These are phyloP conservation scores for Periophthalmus magnuspinnatus DNA, from an alignment of 2,797 vertebrate species.

Conservation along the genomic window DNA sequence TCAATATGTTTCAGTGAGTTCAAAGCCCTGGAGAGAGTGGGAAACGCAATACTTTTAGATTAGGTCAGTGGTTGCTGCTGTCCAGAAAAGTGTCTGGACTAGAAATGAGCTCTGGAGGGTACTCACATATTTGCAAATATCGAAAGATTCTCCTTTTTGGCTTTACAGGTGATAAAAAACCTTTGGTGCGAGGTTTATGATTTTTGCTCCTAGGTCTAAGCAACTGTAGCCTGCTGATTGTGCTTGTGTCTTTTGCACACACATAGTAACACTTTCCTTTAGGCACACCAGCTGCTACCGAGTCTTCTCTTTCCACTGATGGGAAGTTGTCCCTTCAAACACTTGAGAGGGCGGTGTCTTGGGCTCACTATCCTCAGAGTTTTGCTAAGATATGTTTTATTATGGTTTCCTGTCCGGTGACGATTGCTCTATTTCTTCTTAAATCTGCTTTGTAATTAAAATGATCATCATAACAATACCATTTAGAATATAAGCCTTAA, in stretches of 20 bases:
- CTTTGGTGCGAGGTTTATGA: slow-evolving; percentile 35
- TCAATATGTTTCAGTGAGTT: not conserved
- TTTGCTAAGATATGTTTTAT: not conserved
- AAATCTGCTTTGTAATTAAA: not conserved
- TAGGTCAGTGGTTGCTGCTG: slow-evolving; percentile 19
- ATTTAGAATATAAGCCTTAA: not conserved
- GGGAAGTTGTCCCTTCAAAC: slow-evolving; percentile 32
- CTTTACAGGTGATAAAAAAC: slow-evolving; percentile 41
- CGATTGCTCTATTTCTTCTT: not conserved
- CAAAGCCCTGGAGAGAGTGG: not conserved
- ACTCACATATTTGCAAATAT: slow-evolving; percentile 27
- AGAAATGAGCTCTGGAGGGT: slow-evolving; percentile 44
- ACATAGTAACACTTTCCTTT: slow-evolving; percentile 17
- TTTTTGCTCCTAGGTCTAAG: slow-evolving; percentile 29
- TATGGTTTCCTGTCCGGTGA: not conserved
- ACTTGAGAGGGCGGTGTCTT: slow-evolving; percentile 8
- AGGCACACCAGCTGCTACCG: slow-evolving; percentile 34
- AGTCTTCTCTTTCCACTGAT: slow-evolving; percentile 28
- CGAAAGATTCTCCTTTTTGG: slow-evolving; percentile 25
- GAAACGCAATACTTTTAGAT: not conserved
- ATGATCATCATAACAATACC: not conserved
- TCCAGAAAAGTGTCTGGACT: slow-evolving; percentile 12
- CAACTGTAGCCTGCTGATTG: not conserved
- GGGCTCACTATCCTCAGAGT: not conserved
- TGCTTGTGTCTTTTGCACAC: slow-evolving; percentile 7